Evolutionary conservation across 2,113 vertebrate species (phyloP).

Genomic region (Hemibagrus wyckioides): DNA sequence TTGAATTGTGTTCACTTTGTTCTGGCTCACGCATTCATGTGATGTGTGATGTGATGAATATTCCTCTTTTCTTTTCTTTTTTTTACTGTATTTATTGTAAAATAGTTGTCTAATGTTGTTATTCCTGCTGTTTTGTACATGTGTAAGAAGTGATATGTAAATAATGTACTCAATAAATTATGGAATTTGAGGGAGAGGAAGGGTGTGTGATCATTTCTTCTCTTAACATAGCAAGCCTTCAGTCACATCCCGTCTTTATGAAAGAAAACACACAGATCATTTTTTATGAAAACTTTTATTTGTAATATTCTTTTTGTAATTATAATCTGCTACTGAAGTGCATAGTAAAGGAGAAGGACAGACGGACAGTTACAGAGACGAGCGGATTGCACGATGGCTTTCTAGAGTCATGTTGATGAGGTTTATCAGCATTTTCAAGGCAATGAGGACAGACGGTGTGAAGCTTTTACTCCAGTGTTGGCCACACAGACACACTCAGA

Average conservation of each 20-base stretch:
- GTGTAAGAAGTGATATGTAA: neutral
- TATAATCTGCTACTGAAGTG: constrained; percentile 71
- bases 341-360: constrained; percentile 70
- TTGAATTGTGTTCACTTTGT: neutral
- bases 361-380: constrained; percentile 62
- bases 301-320: constrained; percentile 39
- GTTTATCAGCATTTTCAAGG: constrained; percentile 32
- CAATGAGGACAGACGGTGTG: constrained; percentile 6
- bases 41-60: neutral
- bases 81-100: neutral
- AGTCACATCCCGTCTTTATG: neutral
- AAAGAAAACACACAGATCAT: constrained; percentile 30
- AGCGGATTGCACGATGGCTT: constrained; percentile 56
- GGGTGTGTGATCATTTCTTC: neutral
- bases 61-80: too few relatives aligned
- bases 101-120: neutral
- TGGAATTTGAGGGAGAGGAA: neutral
- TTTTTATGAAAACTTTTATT: constrained; percentile 70
- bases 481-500: neutral
- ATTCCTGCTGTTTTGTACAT: neutral
- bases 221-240: neutral
- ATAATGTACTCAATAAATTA: constrained; percentile 27
- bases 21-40: neutral
- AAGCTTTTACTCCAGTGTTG: neutral
- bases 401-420: constrained; percentile 25